Conservation (phyloP, 2,113 vertebrate genomes). For the Tachysurus fulvidraco region DNA sequence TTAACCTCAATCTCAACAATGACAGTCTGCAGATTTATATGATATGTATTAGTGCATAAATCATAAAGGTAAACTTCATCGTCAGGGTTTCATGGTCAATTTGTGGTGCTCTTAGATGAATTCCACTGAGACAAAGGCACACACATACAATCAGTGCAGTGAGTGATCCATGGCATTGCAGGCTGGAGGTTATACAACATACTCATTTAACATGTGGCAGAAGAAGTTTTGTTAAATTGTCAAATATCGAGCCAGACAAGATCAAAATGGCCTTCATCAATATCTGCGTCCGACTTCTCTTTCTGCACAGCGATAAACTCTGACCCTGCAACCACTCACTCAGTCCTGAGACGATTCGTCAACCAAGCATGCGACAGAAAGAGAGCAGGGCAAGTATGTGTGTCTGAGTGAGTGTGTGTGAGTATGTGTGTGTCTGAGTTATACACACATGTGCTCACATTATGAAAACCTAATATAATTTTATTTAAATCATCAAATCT, state of each 20-base stretch:
- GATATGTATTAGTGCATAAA: conserved; percentile 28
- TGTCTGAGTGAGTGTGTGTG: conserved; percentile 17
- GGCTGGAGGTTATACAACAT: conserved; percentile 43
- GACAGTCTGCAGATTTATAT: conserved; percentile 28
- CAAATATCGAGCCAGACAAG: conserved; percentile 42
- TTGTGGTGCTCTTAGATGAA: conserved; percentile 37
- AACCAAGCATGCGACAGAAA: conserved; percentile 28
- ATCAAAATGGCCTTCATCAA: conserved; percentile 52
- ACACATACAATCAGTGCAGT: conserved; percentile 23
- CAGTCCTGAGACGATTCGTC: conserved; percentile 42
- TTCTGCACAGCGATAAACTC: conserved; percentile 49
- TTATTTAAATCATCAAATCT: neutral
- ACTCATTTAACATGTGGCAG: conserved; percentile 33
- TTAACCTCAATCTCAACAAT: conserved; percentile 46
- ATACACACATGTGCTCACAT: neutral
- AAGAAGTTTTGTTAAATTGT: conserved; percentile 52
- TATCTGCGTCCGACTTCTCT: conserved; percentile 23
- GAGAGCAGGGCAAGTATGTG: conserved; percentile 10
- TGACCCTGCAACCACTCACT: conserved; percentile 38
- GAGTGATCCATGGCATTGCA: conserved; percentile 47
- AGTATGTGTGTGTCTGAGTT: neutral
- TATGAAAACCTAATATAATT: conserved; percentile 6
- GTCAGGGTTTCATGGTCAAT: conserved; percentile 40
- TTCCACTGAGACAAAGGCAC: conserved; percentile 1
- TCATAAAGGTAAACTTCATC: conserved; percentile 28